A percentile compares a stretch with the other conserved stretches of the same genome.
These are phyloP conservation scores for Calidris pygmaea DNA, from an alignment of 2,113 vertebrate species.

Conservation along the genomic window DNA sequence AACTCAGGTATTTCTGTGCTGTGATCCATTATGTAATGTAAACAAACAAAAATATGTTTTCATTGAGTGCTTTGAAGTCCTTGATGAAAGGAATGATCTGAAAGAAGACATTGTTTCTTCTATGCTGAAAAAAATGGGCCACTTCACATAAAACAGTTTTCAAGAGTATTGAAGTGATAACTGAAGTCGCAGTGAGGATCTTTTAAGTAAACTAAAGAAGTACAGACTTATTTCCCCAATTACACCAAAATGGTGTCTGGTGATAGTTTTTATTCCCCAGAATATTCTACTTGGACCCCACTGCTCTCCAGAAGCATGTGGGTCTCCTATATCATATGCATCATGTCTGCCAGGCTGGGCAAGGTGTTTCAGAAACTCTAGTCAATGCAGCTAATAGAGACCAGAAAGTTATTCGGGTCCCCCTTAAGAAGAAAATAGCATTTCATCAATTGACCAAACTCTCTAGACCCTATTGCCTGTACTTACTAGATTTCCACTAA, in stretches of 20 bases:
- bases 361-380: background rate
- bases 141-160: background rate
- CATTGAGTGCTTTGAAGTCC: slow-evolving; percentile 37
- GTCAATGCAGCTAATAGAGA: background rate
- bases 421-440: background rate
- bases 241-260: background rate
- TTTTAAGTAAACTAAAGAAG: background rate
- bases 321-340: background rate
- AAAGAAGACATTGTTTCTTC: background rate
- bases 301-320: background rate
- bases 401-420: background rate
- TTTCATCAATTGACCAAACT: background rate
- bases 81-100: background rate
- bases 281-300: background rate
- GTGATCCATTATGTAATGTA: background rate
- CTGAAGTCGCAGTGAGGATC: background rate
- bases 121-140: background rate
- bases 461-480: background rate
- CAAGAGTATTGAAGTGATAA: background rate
- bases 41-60: slow-evolving; percentile 3
- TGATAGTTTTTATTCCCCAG: background rate
- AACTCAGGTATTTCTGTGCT: background rate
- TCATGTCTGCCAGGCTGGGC: background rate
- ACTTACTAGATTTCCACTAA: background rate
- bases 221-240: background rate